Evolutionary conservation across 2,113 vertebrate species (phyloP), one percentile per base, ranked within the genome.

Genomic region (Paradoxurus hermaphroditus): DNA sequence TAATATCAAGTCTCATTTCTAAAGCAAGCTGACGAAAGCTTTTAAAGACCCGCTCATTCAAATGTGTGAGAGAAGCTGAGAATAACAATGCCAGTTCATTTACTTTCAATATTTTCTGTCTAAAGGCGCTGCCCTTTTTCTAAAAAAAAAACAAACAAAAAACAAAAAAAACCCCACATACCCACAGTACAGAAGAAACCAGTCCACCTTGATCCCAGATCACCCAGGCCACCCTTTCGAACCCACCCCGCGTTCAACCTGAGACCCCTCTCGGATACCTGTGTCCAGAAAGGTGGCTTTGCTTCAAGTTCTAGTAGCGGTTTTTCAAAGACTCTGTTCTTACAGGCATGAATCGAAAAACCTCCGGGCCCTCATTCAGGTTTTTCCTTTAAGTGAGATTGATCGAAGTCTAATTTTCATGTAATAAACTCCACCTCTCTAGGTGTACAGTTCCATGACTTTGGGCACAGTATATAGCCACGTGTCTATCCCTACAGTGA

Each of bases 1-100:
- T 85, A 96, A 96, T 85, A 94, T 46, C 82, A 39, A 73, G 90
- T 75, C 86, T 84, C 70, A 75, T 81, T 97, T 91, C 73, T 91
- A 72, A 89, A 95, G 89, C 19, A 53, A 82, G 78, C 92, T 90
- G 84, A 97, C 88, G 87, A 91, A 79, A 83, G 78, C 78, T 86
- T 78, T 89, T 11, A 0, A 53, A 87, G 91, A 91, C 78, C 85
- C 95, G 34, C 83, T 95, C 96, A 75, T 81, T 86, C 82, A 75
- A 19, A 96, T 82, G 89, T 96, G 89, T 94, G 19, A 13, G 41
- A 79, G 82, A 53, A 86, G 72, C 91, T 96, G 73, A 91, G 70
- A 14, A 27, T 49, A 68, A 81, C 3, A 14, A 0, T 34, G 19
- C 13, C 18, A 3, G 2, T 90, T 53, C 3, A 6, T 90, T 91